phyloP scores from a whole-genome alignment of 2,888 invertebrate genomes.

The Vannuccia rotundouncinata region DNA sequence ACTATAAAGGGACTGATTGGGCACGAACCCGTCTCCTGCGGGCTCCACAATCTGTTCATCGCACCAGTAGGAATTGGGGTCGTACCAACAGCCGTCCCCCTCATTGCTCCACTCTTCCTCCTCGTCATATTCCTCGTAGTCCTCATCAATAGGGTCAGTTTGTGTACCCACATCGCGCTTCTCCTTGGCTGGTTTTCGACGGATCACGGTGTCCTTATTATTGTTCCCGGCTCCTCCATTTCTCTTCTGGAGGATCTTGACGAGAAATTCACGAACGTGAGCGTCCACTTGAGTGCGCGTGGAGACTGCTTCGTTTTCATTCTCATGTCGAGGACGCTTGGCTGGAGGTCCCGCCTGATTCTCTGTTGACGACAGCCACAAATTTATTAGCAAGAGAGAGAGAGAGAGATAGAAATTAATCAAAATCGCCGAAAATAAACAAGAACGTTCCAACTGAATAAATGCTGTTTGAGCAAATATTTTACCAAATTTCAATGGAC shows the following conservation, averaged over 20 bases:
- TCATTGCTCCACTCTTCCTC: not conserved
- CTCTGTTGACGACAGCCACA: not conserved
- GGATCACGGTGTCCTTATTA: not conserved
- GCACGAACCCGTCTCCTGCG: not conserved
- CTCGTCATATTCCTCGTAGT: not conserved
- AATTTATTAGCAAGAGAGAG: not conserved
- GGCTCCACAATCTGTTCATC: not conserved
- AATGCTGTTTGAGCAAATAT: no score
- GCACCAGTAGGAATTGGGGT: not conserved
- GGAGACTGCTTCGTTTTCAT: not conserved
- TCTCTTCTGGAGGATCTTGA: not conserved
- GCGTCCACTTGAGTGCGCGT: not conserved
- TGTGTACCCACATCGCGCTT: constrained; percentile 6
- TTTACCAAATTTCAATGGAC: no score
- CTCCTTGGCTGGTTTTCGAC: not conserved
- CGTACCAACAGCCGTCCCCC: not conserved
- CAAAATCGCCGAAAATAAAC: no score
- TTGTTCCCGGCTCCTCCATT: not conserved
- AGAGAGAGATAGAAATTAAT: not conserved
- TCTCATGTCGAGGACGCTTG: not conserved
- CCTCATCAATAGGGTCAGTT: not conserved
- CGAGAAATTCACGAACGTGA: not conserved
- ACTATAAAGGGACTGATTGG: constrained; percentile 6
- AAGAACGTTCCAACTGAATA: no score
- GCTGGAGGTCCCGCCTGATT: not conserved